A percentile compares a stretch with the other conserved stretches of the same genome.
Conservation (phyloP, 2,797 vertebrate genomes). For the Arrhamphus sclerolepis region DNA sequence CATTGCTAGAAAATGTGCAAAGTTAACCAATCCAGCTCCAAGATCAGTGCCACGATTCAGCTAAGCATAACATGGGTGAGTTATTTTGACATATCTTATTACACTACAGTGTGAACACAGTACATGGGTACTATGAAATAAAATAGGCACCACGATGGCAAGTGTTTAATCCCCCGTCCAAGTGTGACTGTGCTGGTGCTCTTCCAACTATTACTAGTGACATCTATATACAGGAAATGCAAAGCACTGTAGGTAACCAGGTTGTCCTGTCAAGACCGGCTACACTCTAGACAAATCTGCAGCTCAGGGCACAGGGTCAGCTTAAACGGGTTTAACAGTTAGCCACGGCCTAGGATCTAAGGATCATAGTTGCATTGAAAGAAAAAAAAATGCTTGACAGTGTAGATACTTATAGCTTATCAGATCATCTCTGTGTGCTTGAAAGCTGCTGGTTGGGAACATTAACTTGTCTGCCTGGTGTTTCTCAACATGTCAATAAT, state of each 20-base stretch:
- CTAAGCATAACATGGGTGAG: slow-evolving; percentile 44
- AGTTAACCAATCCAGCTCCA: slow-evolving; percentile 20
- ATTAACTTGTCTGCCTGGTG: slow-evolving; percentile 30
- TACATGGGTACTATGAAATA: slow-evolving; percentile 33
- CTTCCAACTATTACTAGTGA: slow-evolving; percentile 33
- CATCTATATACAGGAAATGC: slow-evolving; percentile 54
- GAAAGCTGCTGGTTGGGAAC: slow-evolving; percentile 39
- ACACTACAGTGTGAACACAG: slow-evolving; percentile 45
- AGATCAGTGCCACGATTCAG: slow-evolving; percentile 44
- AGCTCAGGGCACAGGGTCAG: slow-evolving; percentile 66
- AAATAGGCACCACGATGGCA: slow-evolving; percentile 49
- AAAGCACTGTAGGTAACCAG: slow-evolving; percentile 62
- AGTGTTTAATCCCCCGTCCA: slow-evolving; percentile 45
- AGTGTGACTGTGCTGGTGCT: slow-evolving; percentile 25
- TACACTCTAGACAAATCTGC: slow-evolving; percentile 63
- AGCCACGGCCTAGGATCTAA: slow-evolving; percentile 49
- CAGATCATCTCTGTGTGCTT: slow-evolving; percentile 52
- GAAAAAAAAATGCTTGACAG: slow-evolving; percentile 48
- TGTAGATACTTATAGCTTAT: slow-evolving; percentile 49
- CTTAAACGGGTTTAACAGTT: slow-evolving; percentile 75
- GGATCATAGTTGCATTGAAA: slow-evolving; percentile 53
- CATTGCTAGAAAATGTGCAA: slow-evolving; percentile 18
- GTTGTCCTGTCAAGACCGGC: slow-evolving; percentile 51
- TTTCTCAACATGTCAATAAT: slow-evolving; percentile 54
- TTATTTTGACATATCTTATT: slow-evolving; percentile 39